Conservation (phyloP, 2,888 invertebrate genomes). For the Acleris laterana region DNA sequence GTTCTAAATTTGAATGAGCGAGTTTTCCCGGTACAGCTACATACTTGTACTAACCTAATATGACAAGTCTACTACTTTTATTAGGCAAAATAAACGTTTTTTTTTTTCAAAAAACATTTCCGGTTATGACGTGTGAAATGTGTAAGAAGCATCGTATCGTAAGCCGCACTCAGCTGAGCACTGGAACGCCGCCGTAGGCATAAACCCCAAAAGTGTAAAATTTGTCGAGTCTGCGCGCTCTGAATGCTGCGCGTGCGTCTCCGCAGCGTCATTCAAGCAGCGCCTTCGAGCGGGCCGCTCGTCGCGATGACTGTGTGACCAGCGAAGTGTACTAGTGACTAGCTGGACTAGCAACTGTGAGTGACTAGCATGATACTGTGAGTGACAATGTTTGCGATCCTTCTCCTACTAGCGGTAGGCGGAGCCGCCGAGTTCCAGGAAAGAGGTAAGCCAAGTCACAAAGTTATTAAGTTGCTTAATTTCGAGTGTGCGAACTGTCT, state of each 20-base stretch:
- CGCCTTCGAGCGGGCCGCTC: conserved; percentile 64
- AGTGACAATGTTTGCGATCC: conserved; percentile 34
- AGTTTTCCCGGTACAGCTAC: too few relatives aligned
- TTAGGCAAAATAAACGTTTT: too few relatives aligned
- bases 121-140: too few relatives aligned
- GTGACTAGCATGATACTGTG: conserved; percentile 47
- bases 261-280: conserved; percentile 57
- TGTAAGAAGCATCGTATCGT: too few relatives aligned
- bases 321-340: too few relatives aligned
- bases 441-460: conserved; percentile 58
- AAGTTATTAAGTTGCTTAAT: neutral
- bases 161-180: neutral
- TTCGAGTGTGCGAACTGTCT: too few relatives aligned
- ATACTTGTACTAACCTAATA: too few relatives aligned
- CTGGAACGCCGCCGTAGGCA: neutral
- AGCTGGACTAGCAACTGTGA: conserved; percentile 1
- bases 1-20: too few relatives aligned
- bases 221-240: conserved; percentile 36
- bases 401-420: conserved; percentile 36
- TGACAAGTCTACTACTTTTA: too few relatives aligned
- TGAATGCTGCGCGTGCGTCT: conserved; percentile 54
- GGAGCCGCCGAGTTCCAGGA: conserved; percentile 68
- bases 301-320: conserved; percentile 40
- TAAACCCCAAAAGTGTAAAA: neutral
- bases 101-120: too few relatives aligned